Conservation (phyloP, 2,113 vertebrate genomes). For the Festucalex cinctus region DNA sequence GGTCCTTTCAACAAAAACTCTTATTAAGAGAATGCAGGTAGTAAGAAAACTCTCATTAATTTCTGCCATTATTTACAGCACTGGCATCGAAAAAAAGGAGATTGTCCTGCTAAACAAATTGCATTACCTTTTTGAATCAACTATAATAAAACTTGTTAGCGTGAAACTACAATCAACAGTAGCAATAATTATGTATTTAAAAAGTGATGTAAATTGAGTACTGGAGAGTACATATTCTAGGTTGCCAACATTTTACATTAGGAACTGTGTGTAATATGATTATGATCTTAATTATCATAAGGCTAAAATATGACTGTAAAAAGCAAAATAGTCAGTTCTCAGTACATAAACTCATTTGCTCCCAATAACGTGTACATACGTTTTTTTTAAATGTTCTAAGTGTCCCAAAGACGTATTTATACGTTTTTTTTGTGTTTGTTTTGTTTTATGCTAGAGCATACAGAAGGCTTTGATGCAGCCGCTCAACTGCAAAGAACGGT, state of each 20-base stretch:
- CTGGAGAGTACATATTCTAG: background rate
- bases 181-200: background rate
- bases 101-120: constrained; percentile 1
- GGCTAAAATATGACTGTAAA: too few species aligned
- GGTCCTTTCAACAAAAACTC: constrained; percentile 34
- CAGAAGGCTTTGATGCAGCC: too few species aligned
- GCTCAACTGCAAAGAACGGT: too few species aligned
- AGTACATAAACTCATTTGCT: too few species aligned
- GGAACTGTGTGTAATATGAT: too few species aligned
- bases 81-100: constrained; percentile 17
- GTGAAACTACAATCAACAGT: background rate
- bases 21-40: constrained; percentile 24
- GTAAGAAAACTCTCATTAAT: constrained; percentile 20
- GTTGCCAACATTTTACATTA: background rate
- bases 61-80: constrained; percentile 23
- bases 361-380: too few species aligned
- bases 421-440: too few species aligned
- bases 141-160: background rate
- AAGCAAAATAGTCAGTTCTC: too few species aligned
- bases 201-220: background rate
- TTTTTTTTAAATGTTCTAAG: too few species aligned
- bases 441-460: too few species aligned
- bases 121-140: constrained; percentile 5
- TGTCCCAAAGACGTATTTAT: too few species aligned
- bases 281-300: too few species aligned